Conservation (phyloP, 2,888 invertebrate genomes). For the Scaptomyza caliginosa region DNA sequence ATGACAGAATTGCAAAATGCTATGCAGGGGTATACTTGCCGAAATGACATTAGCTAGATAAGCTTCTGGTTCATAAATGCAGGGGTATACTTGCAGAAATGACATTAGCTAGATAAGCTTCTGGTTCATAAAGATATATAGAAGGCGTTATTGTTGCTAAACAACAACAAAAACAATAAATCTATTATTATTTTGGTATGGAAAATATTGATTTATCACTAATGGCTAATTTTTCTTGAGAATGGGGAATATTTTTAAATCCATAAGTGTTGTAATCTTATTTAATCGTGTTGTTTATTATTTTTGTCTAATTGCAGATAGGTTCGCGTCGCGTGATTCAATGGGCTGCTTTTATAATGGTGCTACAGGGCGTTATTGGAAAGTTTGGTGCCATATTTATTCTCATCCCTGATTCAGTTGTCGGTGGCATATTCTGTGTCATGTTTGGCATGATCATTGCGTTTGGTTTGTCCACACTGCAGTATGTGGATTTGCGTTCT, state of each 20-base stretch:
- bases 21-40: not conserved
- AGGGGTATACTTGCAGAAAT: not conserved
- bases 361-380: slow-evolving; percentile 89
- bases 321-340: slow-evolving; percentile 92
- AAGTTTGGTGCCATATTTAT: slow-evolving; percentile 92
- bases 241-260: not conserved
- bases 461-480: slow-evolving; percentile 91
- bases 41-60: not conserved
- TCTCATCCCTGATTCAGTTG: slow-evolving; percentile 91
- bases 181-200: not conserved
- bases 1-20: not conserved
- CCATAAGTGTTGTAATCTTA: not conserved
- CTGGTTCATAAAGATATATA: not conserved
- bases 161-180: not conserved
- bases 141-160: not conserved
- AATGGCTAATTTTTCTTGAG: not conserved
- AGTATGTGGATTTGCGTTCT: slow-evolving; percentile 92
- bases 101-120: not conserved
- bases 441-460: slow-evolving; percentile 94
- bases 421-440: slow-evolving; percentile 92
- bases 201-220: not conserved
- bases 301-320: slow-evolving; percentile 84
- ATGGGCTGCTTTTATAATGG: slow-evolving; percentile 90
- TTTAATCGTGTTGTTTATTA: not conserved
- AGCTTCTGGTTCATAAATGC: not conserved